Evolutionary conservation across 2,797 vertebrate genomes (phyloP).

Genomic region (Oreonectes daqikongensis): DNA sequence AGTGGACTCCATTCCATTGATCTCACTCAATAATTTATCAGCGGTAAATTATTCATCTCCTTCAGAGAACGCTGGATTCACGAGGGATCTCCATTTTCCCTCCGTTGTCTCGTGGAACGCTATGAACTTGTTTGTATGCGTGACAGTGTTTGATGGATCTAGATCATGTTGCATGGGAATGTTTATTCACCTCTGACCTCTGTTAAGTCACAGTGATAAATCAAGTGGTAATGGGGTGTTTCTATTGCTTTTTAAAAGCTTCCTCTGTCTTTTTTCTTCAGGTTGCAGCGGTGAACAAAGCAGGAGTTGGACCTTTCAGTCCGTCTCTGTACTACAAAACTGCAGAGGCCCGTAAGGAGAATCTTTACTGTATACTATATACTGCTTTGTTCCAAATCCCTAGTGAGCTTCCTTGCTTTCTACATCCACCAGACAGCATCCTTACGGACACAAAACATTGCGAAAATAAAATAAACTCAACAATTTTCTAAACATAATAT

Average conservation of each 20-base stretch:
- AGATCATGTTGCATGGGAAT: constrained; percentile 39
- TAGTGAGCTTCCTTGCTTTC: neutral
- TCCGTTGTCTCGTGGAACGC: constrained; percentile 65
- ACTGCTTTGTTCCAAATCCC: neutral
- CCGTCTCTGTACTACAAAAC: constrained; percentile 91
- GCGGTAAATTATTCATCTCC: constrained; percentile 71
- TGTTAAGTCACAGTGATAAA: constrained; percentile 40
- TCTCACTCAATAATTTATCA: constrained; percentile 72
- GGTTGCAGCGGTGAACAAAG: constrained; percentile 89
- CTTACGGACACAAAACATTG: no score
- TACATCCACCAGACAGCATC: neutral
- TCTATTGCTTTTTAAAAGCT: constrained; percentile 32
- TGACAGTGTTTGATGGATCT: constrained; percentile 34
- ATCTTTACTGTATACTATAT: neutral
- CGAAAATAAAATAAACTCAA: no score
- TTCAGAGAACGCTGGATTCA: constrained; percentile 78
- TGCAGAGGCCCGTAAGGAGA: constrained; percentile 87
- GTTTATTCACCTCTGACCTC: constrained; percentile 22
- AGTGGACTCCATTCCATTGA: constrained; percentile 64
- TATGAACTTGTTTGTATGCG: constrained; percentile 26
- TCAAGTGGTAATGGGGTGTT: constrained; percentile 23
- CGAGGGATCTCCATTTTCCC: constrained; percentile 70
- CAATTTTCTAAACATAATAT: no score
- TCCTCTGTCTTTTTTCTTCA: constrained; percentile 64
- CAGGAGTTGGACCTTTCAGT: constrained; percentile 87